Evolutionary conservation across 53 echinoderm and acorn worm genomes (phyloP).

Genomic region (Patiria pectinifera): DNA sequence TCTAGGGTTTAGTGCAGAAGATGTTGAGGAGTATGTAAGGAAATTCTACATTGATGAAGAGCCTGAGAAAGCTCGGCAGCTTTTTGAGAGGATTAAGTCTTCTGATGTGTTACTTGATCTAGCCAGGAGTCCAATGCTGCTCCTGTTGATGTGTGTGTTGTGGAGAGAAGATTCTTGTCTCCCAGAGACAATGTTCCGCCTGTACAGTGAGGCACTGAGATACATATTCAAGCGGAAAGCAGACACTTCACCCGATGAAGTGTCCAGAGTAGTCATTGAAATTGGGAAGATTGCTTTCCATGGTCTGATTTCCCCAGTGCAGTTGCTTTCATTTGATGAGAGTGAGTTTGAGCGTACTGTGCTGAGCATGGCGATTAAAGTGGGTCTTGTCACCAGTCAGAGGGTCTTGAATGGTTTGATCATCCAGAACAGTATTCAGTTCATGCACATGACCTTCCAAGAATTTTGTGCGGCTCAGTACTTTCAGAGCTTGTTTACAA

Average conservation of each 20-base stretch:
- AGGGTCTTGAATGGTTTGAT: conserved; percentile 14
- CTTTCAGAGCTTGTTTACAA: conserved; percentile 6
- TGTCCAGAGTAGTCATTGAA: neutral
- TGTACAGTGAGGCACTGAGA: conserved; percentile 38
- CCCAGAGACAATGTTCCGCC: conserved; percentile 29
- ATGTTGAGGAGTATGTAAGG: conserved; percentile 7
- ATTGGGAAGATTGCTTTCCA: conserved; percentile 36
- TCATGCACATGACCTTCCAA: conserved; percentile 41
- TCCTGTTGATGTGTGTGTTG: conserved; percentile 38
- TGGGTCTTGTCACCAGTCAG: conserved; percentile 34
- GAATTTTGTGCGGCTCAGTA: conserved; percentile 27
- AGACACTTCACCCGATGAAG: conserved; percentile 1
- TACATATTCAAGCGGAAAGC: conserved; percentile 50
- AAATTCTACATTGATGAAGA: conserved; percentile 15
- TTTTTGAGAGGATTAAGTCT: conserved; percentile 19
- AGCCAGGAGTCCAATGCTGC: conserved; percentile 26
- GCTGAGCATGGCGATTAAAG: conserved; percentile 6
- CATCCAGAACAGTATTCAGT: conserved; percentile 36
- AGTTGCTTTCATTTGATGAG: conserved; percentile 19
- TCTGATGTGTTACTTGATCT: conserved; percentile 25
- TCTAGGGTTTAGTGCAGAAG: conserved; percentile 17
- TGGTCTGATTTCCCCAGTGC: conserved; percentile 28
- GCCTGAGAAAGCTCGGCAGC: conserved; percentile 5
- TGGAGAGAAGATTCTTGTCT: conserved; percentile 39
- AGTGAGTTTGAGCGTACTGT: conserved; percentile 16